These are phyloP conservation scores for Pantala flavescens DNA, from an alignment of 1,140 invertebrate genomes.

Conservation along the genomic window DNA sequence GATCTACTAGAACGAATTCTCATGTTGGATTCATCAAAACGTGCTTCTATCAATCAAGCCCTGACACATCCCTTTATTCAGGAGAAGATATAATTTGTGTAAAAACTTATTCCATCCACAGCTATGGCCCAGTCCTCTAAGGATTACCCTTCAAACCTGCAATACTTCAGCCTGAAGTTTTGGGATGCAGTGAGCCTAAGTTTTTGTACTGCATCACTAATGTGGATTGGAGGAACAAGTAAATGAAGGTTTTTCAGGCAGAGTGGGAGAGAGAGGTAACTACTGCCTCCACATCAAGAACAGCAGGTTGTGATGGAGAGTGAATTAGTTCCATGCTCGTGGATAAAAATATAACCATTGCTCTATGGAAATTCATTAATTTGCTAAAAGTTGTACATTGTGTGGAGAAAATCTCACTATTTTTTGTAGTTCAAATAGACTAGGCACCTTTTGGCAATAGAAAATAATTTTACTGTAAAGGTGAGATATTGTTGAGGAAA, in stretches of 20 bases:
- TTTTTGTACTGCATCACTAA: neutral
- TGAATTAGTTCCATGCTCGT: neutral
- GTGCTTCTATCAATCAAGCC: constrained; percentile 87
- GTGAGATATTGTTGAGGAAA: neutral
- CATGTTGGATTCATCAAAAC: constrained; percentile 84
- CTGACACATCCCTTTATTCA: constrained; percentile 94
- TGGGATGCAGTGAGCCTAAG: neutral
- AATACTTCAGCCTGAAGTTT: neutral
- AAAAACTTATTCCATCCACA: neutral
- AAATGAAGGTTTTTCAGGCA: neutral
- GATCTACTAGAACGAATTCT: constrained; percentile 90
- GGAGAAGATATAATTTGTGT: constrained; percentile 59
- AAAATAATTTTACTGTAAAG: neutral
- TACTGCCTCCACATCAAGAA: neutral
- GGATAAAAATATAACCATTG: neutral
- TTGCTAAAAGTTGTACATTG: too few relatives aligned
- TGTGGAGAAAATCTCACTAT: neutral
- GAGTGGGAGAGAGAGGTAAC: constrained; percentile 7
- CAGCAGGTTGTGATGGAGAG: constrained; percentile 3
- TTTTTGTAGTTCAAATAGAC: neutral
- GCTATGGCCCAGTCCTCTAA: constrained; percentile 3
- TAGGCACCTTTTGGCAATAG: neutral
- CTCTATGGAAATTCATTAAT: too few relatives aligned
- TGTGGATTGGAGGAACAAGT: constrained; percentile 4
- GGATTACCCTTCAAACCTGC: neutral